Evolutionary conservation across 2,113 vertebrate genomes (phyloP).

Genomic region (Buteo buteo): DNA sequence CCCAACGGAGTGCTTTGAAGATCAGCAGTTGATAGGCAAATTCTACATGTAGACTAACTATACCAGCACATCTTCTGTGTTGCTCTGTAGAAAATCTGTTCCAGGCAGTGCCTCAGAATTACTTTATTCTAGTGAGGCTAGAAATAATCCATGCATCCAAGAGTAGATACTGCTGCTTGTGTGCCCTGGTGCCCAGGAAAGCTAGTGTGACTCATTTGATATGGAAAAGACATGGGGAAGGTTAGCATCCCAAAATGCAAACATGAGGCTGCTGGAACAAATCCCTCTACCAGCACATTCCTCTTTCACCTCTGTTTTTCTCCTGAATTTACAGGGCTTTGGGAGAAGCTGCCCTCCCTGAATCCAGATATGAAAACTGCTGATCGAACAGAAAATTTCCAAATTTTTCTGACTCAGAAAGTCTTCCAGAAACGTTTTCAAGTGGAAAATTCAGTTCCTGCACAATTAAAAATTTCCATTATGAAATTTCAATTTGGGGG

Average conservation of each 20-base stretch:
- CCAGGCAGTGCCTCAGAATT: not conserved
- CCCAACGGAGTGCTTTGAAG: not conserved
- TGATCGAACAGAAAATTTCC: not conserved
- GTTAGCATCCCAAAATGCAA: not conserved
- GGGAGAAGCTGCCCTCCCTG: not conserved
- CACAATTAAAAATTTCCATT: not conserved
- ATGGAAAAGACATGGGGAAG: not conserved
- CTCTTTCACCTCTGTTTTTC: not conserved
- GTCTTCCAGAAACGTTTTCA: not conserved
- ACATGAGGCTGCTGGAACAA: not conserved
- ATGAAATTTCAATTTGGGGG: not conserved
- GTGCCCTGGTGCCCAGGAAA: not conserved
- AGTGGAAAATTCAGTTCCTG: not conserved
- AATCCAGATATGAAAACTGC: not conserved
- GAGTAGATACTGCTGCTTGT: not conserved
- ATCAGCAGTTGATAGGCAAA: not conserved
- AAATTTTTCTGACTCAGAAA: not conserved
- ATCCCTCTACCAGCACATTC: not conserved
- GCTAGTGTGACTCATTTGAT: not conserved
- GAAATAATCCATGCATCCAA: not conserved
- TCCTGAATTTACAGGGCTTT: not conserved
- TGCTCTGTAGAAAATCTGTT: not conserved
- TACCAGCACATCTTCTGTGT: not conserved
- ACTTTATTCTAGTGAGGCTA: not conserved
- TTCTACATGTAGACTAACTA: not conserved